Base-by-base conservation (phyloP, 2,888 invertebrate genomes). In the Megaustenia siamemsis region DNA sequence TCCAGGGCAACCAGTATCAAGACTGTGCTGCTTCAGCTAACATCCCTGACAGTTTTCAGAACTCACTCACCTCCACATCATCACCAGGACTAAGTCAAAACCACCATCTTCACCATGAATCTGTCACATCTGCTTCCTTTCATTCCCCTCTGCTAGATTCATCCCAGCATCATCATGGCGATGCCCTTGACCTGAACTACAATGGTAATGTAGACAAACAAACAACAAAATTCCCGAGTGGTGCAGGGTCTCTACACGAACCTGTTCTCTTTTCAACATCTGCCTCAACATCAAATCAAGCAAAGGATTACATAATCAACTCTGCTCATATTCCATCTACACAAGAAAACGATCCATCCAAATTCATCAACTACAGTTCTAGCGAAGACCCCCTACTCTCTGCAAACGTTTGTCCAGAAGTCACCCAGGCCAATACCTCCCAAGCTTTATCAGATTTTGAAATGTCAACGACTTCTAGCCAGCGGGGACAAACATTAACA, bases 31-130 rank as follows among this genome's bases (percentile, higher is more conserved):
- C 69, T 15, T 21, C 69, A n/a, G 24, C 73, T n/a, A 21, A 35
- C 12, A 28, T 73, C 24, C 35, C 81, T 35, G 81, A 71, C 15
- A 69, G 49, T 28, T 69, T 71, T 28, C 56, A 81, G 68, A 69
- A 38, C 38, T 53, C 68, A n/a, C n/a, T 71, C 32, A 43, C 28
- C 35, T 32, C 38, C 12, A 60, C 60, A 56, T 43, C n/a, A 3
- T 32, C 73, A 38, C 43, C 82, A 73, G 43, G 4, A 28, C 73
- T 15, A 32, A 60, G 60, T 45, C 66, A 69, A 53, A 18, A 28
- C 6, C 43, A 43, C 28, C 56, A 63, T 2, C 35, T 38, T 40
- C 73, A 82, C n/a, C 40, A 24, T 3, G 32, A 32, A n/a, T 56
- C 15, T 24, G 24, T n/a, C 3, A 38, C 53, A 5, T 68, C 53